Percentiles rank a stretch among this genome's conserved stretches.
phyloP scores from a whole-genome alignment of 53 echinoderm and acorn worm species.

The Patiria pectinifera region DNA sequence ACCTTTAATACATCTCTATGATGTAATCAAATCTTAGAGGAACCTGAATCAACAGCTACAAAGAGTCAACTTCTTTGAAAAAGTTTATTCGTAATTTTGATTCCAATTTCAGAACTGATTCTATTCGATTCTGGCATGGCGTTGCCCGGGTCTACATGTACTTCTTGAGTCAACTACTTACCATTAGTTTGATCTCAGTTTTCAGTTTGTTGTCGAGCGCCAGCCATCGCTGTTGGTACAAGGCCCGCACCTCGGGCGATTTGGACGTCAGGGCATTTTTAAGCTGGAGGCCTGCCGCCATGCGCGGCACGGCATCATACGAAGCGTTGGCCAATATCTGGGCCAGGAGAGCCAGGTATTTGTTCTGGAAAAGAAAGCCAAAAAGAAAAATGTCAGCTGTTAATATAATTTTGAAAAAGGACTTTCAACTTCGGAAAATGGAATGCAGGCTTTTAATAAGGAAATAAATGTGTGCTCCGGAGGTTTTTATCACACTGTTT shows the following conservation, averaged over 20 bases:
- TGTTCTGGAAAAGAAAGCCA: slow-evolving; percentile 55
- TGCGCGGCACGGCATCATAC: slow-evolving; percentile 79
- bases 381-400: neutral
- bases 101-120: no score
- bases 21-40: no score
- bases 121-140: no score
- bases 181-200: slow-evolving; percentile 71
- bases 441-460: no score
- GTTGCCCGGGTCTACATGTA: no score
- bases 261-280: slow-evolving; percentile 96
- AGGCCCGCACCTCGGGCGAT: slow-evolving; percentile 64
- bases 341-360: slow-evolving; percentile 76
- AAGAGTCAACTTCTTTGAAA: no score
- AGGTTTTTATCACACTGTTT: no score
- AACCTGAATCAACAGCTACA: no score
- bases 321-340: slow-evolving; percentile 68
- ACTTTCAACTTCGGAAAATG: no score
- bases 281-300: slow-evolving; percentile 93
- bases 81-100: no score
- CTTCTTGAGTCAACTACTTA: slow-evolving; percentile 22
- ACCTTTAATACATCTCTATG: no score
- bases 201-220: slow-evolving; percentile 48
- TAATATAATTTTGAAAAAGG: neutral
- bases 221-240: slow-evolving; percentile 89
- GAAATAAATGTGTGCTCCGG: no score